Evolutionary conservation across 2,797 vertebrate genomes (phyloP), one percentile per base, ranked within the genome.

Genomic region (Amazona ochrocephala): DNA sequence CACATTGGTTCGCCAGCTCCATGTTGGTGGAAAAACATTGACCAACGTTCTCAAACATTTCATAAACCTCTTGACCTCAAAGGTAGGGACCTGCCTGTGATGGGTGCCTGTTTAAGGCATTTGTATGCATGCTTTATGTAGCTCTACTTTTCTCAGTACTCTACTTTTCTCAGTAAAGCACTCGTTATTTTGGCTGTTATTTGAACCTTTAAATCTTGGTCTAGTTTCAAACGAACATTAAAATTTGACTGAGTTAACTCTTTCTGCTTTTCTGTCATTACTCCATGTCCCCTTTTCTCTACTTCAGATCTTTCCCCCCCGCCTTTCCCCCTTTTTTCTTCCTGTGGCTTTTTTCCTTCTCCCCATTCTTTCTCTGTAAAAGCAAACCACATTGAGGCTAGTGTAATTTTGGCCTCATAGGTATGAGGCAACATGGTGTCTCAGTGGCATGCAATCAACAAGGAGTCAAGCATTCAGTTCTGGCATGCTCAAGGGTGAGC

Each of bases 21-120:
- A 98, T 68, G 51, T 98, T 56, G 97, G 95, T 84, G 98, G 98
- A 95, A 98, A 98, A 96, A 95, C 95, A 76, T 98, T 99, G 98
- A 97, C 77, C 85, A 98, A 97, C 80, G 79, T 97, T 19, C 97
- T 98, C 48, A 97, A 98, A 71, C 98, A 98, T 96, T 98, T 98
- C 93, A 89, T 97, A 50, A 79, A 97, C 42, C 81, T 98, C 60
- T 89, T 99, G 51, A 94, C 96, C 30, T 96, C 97, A 72, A 98
- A 98, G 98, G 99, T 99, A 98, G 64, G 65, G 61, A 7, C 72
- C 41, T 34, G 1, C 29, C 74, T 42, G 72, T 10, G 14, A 53
- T 45, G 27, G 20, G 65, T 45, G 26, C 65, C 34, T 41, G 34
- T 67, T 72, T n/a, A 16, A 71, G 71, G 18, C 19, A 20, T 53